Evolutionary conservation across 1,140 invertebrate species (phyloP).

Genomic region (Schlechtendalia chinensis): DNA sequence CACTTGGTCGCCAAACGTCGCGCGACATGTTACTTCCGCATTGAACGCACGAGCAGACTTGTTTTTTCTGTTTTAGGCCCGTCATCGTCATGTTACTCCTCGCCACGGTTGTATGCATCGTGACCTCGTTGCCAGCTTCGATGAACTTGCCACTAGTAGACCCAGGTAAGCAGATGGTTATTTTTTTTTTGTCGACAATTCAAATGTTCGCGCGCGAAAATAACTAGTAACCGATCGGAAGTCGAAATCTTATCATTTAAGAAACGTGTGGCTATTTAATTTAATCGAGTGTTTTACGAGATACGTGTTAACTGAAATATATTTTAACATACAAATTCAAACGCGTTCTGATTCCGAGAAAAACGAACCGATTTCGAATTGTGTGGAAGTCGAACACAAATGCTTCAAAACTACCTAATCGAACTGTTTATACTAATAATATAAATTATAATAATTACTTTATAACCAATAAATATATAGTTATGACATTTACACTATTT

Average conservation of each 20-base stretch:
- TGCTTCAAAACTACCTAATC: neutral
- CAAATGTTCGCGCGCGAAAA: neutral
- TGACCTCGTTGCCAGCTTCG: slow-evolving; percentile 35
- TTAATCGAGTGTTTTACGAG: no score
- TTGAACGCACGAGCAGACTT: neutral
- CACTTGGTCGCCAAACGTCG: slow-evolving; percentile 4
- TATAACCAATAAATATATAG: neutral
- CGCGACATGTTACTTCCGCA: slow-evolving; percentile 16
- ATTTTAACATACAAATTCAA: no score
- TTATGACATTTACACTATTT: neutral
- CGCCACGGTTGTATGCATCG: slow-evolving; percentile 7
- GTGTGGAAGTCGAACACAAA: neutral
- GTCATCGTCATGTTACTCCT: slow-evolving; percentile 28
- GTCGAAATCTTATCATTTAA: no score
- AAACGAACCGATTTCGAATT: neutral
- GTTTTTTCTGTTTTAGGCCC: slow-evolving; percentile 37
- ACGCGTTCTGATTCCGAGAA: no score
- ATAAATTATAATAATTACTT: neutral
- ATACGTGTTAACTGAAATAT: no score
- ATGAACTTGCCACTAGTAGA: slow-evolving; percentile 49
- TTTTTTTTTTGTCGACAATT: neutral
- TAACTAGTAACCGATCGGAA: no score
- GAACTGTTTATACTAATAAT: neutral
- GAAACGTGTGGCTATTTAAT: no score
- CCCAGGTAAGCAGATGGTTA: slow-evolving; percentile 42